Conservation (phyloP, 2,888 invertebrate species). For the Nyleta sp. region DNA sequence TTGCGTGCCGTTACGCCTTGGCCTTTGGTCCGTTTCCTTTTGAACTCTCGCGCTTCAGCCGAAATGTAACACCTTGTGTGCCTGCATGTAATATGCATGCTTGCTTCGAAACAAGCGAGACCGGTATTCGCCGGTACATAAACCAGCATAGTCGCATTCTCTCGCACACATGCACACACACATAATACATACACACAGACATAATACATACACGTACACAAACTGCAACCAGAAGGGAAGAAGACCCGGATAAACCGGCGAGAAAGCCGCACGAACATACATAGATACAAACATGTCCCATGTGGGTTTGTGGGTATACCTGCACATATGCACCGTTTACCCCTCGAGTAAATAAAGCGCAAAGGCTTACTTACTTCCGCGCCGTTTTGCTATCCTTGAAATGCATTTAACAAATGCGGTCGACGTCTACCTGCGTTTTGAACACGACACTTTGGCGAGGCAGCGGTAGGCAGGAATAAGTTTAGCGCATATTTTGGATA, state of each 20-base stretch:
- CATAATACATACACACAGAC: background rate
- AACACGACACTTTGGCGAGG: too few species aligned
- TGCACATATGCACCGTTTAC: too few species aligned
- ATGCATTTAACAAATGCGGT: too few species aligned
- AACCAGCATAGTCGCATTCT: slow-evolving; percentile 16
- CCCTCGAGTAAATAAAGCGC: too few species aligned
- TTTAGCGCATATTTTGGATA: too few species aligned
- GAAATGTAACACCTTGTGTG: slow-evolving; percentile 60
- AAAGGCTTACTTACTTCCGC: too few species aligned
- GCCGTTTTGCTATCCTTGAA: too few species aligned
- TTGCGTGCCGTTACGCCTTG: slow-evolving; percentile 9
- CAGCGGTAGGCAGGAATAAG: too few species aligned
- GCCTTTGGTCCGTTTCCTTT: slow-evolving; percentile 30
- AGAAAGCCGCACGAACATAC: slow-evolving; percentile 3
- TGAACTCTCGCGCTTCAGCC: slow-evolving; percentile 51
- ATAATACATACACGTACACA: background rate
- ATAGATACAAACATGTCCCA: background rate
- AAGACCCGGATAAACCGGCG: slow-evolving; percentile 1
- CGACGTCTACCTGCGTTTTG: too few species aligned
- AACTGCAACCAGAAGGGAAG: slow-evolving; percentile 1
- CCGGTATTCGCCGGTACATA: slow-evolving; percentile 20
- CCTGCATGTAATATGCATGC: slow-evolving; percentile 68
- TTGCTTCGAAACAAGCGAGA: slow-evolving; percentile 42
- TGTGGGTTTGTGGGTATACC: slow-evolving; percentile 6
- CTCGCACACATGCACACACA: background rate